These are phyloP conservation scores for Uloborus diversus DNA, from an alignment of 1,140 invertebrate species.

Conservation along the genomic window DNA sequence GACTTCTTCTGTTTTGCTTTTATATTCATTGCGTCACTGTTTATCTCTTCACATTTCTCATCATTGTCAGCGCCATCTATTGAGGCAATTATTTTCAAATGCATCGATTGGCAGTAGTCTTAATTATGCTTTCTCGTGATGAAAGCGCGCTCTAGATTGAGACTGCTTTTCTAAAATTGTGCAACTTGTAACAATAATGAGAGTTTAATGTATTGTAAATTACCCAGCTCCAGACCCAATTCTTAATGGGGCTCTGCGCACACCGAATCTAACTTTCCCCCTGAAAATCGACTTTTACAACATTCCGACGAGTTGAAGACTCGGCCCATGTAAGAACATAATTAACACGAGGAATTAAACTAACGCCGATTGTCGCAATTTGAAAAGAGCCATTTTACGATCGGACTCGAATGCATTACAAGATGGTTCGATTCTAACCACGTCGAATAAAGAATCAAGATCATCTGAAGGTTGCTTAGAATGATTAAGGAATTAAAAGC, in stretches of 20 bases:
- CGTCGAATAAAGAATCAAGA: no score
- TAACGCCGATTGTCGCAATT: neutral
- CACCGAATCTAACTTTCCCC: neutral
- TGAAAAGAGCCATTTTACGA: neutral
- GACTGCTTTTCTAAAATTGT: slow-evolving; percentile 28
- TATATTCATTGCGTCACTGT: neutral
- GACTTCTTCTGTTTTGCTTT: no score
- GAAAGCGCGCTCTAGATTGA: slow-evolving; percentile 26
- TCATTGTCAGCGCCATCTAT: neutral
- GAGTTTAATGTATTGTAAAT: slow-evolving; percentile 46
- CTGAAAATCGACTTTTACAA: neutral
- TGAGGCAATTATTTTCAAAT: slow-evolving; percentile 6
- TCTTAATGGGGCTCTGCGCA: neutral
- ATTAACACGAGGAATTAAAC: slow-evolving; percentile 2
- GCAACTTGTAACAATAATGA: slow-evolving; percentile 42
- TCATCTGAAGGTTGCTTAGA: no score
- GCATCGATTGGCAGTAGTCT: slow-evolving; percentile 27
- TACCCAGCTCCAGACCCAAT: slow-evolving; percentile 4
- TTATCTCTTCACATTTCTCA: neutral
- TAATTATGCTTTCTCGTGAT: slow-evolving; percentile 42
- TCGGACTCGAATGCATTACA: neutral
- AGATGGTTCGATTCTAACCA: neutral
- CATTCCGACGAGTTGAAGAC: neutral
- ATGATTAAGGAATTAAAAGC: no score
- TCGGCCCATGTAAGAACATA: neutral